Evolutionary conservation across 2,797 vertebrate genomes (phyloP), one percentile per base, ranked within the genome.

Genomic region (Acanthiza pusilla): DNA sequence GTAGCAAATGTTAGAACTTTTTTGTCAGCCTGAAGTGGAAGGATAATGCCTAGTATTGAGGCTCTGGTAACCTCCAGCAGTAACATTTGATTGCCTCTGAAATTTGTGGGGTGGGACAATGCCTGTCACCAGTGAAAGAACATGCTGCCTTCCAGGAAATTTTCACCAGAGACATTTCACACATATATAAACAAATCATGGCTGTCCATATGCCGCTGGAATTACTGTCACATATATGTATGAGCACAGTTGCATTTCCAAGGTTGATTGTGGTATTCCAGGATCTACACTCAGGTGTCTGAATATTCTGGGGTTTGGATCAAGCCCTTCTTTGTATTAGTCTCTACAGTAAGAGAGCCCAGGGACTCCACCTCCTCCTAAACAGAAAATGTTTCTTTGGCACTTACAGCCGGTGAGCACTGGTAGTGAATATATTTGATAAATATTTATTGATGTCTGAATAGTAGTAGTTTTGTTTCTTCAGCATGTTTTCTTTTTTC

Each of bases 401-500:
- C 76, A 73, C 53, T 76, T 89, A 48, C 5, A 68, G n/a, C 26
- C 54, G n/a, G 36, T 36, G 57, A 93, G 21, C 20, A 19, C 57
- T 93, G 89, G 53, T 83, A 93, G 22, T 58, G 66, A 84, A 67
- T 86, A 26, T 73, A 34, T 84, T 95, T 94, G 80, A 70, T 91
- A 76, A 91, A 82, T 90, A 71, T 43, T 71, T 67, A 42, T 25
- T 89, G 62, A 77, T 88, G 82, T 70, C 77, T 86, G 76, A 91
- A 91, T 63, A 95, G 85, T 48, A 60, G 76, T 55, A 83, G 61
- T 86, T 92, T 76, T 95, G 77, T 96, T 96, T 95, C 92, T 90
- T 85, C 32, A 30, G 43, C 20, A 32, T 91, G 55, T 86, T 94
- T 85, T 85, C 57, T 74, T 91, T 81, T 91, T 83, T 91, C 80